Evolutionary conservation across 2,797 vertebrate species (phyloP).

Genomic region (Microctenopoma steveboyesi): DNA sequence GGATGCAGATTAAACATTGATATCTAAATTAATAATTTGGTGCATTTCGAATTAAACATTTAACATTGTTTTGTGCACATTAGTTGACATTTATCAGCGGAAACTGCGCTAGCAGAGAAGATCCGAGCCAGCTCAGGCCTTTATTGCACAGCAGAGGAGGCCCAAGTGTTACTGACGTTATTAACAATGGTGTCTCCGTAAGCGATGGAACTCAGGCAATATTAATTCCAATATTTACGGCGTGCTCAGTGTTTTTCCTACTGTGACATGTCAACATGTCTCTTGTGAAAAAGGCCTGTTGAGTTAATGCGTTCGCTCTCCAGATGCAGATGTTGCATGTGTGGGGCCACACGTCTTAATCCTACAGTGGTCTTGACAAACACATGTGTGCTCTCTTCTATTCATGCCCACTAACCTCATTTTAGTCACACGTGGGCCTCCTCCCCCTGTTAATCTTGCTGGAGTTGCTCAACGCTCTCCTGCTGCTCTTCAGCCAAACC

Average conservation of each 20-base stretch:
- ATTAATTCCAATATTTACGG: conserved; percentile 20
- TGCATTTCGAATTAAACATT: conserved; percentile 46
- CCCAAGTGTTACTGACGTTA: conserved; percentile 5
- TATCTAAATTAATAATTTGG: conserved; percentile 51
- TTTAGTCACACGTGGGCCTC: conserved; percentile 55
- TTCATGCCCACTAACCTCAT: conserved; percentile 61
- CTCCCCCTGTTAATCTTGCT: conserved; percentile 59
- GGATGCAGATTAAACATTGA: conserved; percentile 48
- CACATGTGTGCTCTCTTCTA: conserved; percentile 16
- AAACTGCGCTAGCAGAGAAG: neutral
- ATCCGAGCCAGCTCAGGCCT: neutral
- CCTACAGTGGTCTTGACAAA: neutral
- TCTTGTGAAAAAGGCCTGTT: conserved; percentile 2
- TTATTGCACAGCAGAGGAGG: neutral
- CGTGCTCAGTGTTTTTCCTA: neutral
- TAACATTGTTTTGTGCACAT: conserved; percentile 41
- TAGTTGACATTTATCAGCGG: conserved; percentile 22
- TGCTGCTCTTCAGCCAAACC: conserved; percentile 34
- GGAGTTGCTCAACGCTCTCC: conserved; percentile 55
- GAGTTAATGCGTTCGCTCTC: neutral
- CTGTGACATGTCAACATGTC: conserved; percentile 26
- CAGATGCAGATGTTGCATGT: conserved; percentile 3
- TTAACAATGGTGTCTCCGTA: neutral
- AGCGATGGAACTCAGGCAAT: neutral
- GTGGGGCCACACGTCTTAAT: neutral